Conservation (phyloP, 2,888 invertebrate genomes). For the Priocnemis perturbator region DNA sequence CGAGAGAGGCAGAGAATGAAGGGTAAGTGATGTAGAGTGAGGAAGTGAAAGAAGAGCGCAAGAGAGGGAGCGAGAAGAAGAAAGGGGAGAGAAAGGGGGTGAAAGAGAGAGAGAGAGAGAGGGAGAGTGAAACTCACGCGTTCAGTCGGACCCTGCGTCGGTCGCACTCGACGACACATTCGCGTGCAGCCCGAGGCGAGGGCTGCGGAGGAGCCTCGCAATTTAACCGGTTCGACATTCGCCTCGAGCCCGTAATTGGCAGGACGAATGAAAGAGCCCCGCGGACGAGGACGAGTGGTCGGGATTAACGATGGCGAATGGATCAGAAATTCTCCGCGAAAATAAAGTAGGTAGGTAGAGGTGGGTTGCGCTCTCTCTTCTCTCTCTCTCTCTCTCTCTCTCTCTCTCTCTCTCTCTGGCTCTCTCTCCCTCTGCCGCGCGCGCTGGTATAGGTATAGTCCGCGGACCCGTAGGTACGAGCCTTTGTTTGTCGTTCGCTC, state of each 20-base stretch:
- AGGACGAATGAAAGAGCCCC: conserved; percentile 68
- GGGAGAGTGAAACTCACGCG: conserved; percentile 4
- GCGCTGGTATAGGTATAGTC: conserved; percentile 54
- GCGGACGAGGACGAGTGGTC: conserved; percentile 62
- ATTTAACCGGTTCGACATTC: conserved; percentile 62
- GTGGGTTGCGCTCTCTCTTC: conserved; percentile 11
- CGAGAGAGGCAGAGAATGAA: conserved; percentile 10
- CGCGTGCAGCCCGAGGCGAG: conserved; percentile 57
- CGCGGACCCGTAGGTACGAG: conserved; percentile 57
- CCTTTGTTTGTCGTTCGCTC: conserved; percentile 75
- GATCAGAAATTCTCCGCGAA: conserved; percentile 69
- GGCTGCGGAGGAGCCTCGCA: conserved; percentile 62
- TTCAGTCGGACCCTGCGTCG: conserved; percentile 22
- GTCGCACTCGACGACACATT: conserved; percentile 56
- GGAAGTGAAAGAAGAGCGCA: conserved; percentile 24
- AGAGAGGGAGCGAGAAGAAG: conserved; percentile 10
- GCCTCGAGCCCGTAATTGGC: conserved; percentile 67
- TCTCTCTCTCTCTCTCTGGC: neutral
- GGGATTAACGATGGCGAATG: conserved; percentile 67
- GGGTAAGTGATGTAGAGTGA: neutral
- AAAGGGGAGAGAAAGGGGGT: neutral
- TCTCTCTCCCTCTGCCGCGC: neutral
- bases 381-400: neutral
- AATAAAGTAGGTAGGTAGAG: conserved; percentile 63
- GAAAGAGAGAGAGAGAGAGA: conserved; percentile 1